Evolutionary conservation across 2,797 vertebrate species (phyloP).

Genomic region (Notamacropus eugenii): DNA sequence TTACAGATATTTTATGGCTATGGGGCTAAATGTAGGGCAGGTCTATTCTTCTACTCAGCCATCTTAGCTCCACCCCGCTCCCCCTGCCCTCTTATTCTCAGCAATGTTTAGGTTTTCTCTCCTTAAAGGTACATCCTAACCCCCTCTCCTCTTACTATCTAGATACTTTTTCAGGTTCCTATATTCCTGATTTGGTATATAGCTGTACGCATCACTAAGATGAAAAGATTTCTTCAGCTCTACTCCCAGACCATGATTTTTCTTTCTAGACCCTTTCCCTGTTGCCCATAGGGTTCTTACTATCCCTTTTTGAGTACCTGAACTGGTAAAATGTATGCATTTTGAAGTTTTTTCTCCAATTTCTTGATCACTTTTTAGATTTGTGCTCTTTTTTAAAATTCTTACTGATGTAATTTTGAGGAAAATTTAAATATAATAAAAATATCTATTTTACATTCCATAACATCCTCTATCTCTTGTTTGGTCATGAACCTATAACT

Average conservation of each 20-base stretch:
- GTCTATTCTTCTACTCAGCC: too few species aligned
- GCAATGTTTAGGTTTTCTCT: background rate
- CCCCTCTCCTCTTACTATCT: background rate
- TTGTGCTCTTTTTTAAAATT: background rate
- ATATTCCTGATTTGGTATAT: background rate
- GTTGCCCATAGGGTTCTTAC: background rate
- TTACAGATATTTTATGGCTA: too few species aligned
- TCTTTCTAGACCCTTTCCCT: background rate
- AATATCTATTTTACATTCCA: too few species aligned
- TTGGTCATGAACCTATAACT: too few species aligned
- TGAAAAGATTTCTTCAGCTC: background rate
- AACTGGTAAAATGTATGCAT: background rate
- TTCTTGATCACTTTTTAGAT: background rate
- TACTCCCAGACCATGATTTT: background rate
- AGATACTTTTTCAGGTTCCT: background rate
- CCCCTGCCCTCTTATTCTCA: too few species aligned
- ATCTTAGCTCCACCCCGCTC: too few species aligned
- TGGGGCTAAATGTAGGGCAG: too few species aligned
- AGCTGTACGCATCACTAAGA: background rate
- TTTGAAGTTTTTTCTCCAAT: background rate
- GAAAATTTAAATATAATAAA: background rate
- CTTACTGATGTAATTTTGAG: background rate
- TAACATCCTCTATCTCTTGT: too few species aligned
- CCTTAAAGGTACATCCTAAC: background rate
- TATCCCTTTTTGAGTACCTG: background rate